A percentile compares a stretch with the other conserved stretches of the same genome.
These are phyloP conservation scores for Tetragnatha versicolor DNA, from an alignment of 1,140 invertebrate species.

Conservation along the genomic window DNA sequence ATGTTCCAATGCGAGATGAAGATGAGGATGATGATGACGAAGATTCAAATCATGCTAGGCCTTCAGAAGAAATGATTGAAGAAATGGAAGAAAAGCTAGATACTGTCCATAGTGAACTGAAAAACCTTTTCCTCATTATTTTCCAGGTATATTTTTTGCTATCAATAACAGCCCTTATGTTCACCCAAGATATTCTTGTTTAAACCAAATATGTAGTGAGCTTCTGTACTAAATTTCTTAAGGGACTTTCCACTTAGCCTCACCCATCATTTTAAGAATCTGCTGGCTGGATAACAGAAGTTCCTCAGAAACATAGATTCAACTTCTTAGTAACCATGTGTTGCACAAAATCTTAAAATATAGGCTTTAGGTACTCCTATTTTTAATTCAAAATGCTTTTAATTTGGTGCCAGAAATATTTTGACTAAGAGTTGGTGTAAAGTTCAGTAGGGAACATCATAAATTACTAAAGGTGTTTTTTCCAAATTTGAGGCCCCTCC, in stretches of 20 bases:
- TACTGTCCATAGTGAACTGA: constrained; percentile 93
- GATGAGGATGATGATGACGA: constrained; percentile 75
- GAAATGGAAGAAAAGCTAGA: constrained; percentile 95
- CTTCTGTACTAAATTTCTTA: not conserved
- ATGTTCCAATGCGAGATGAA: constrained; percentile 51
- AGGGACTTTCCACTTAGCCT: not conserved
- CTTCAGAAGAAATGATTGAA: constrained; percentile 76
- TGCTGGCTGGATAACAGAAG: too few relatives aligned
- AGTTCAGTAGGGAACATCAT: too few relatives aligned
- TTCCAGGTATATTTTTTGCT: constrained; percentile 75
- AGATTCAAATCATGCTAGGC: constrained; percentile 67
- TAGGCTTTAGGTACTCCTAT: too few relatives aligned
- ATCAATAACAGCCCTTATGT: not conserved
- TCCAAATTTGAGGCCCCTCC: too few relatives aligned
- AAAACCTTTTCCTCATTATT: constrained; percentile 95
- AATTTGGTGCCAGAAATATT: too few relatives aligned
- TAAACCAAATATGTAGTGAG: not conserved
- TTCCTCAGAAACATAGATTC: too few relatives aligned
- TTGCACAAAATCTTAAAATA: too few relatives aligned
- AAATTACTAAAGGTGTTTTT: too few relatives aligned
- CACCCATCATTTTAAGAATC: not conserved
- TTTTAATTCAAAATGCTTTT: too few relatives aligned
- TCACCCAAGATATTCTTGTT: not conserved
- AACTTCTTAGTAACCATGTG: too few relatives aligned
- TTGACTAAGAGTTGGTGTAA: too few relatives aligned